These are phyloP conservation scores for Chaetura pelagica DNA, from an alignment of 2,113 vertebrate genomes.

Conservation along the genomic window DNA sequence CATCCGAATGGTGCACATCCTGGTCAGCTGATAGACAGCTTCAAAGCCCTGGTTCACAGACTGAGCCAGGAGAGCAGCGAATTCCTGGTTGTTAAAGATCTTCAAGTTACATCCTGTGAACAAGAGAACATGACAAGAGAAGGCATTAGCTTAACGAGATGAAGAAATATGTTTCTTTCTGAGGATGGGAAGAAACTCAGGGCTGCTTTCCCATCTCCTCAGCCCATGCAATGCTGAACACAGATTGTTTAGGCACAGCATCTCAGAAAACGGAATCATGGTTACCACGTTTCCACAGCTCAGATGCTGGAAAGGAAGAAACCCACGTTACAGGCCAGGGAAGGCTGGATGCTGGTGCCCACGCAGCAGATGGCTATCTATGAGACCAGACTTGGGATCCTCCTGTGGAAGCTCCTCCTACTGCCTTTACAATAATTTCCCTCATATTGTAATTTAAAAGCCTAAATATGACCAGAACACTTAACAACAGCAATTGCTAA, in stretches of 20 bases:
- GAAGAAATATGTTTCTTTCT: background rate
- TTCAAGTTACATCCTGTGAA: slow-evolving; percentile 94
- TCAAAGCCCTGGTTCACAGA: slow-evolving; percentile 99
- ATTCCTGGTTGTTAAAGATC: slow-evolving; percentile 99
- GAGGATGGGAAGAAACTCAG: background rate
- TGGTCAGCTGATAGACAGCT: slow-evolving; percentile 95
- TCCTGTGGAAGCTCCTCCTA: background rate
- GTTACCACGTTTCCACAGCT: background rate
- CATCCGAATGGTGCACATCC: slow-evolving; percentile 99
- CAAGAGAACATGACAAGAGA: background rate
- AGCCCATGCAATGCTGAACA: accelerated
- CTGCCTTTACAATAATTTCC: background rate
- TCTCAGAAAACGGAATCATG: background rate
- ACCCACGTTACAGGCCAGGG: background rate
- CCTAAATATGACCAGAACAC: background rate
- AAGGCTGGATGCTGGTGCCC: background rate
- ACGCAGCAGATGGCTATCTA: background rate
- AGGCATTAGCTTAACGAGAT: background rate
- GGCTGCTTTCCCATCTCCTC: background rate
- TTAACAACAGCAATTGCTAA: background rate
- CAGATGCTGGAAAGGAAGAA: background rate
- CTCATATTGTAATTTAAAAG: background rate
- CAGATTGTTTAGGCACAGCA: background rate
- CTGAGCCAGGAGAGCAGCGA: slow-evolving; percentile 94
- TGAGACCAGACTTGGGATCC: background rate